Conservation (phyloP, 2,113 vertebrate species). For the Clarias magur region DNA sequence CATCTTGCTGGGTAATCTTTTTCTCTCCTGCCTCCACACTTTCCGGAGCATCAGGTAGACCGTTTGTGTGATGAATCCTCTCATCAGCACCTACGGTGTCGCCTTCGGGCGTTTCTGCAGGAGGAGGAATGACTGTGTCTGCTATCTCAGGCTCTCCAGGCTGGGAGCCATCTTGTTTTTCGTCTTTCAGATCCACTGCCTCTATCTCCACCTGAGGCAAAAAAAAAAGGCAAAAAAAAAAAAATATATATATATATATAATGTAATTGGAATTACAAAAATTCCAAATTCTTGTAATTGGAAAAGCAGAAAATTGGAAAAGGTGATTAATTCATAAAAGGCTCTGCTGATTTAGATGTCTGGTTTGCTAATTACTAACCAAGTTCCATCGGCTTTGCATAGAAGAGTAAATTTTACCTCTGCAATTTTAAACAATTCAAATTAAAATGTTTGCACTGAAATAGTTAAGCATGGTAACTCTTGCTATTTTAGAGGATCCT, state of each 20-base stretch:
- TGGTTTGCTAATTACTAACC: conserved; percentile 45
- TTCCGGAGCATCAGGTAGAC: neutral
- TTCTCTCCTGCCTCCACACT: neutral
- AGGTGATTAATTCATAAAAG: conserved; percentile 34
- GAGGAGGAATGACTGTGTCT: neutral
- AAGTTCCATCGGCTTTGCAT: conserved; percentile 11
- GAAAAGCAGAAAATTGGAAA: conserved; percentile 14
- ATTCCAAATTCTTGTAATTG: too few species aligned
- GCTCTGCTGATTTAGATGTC: conserved; percentile 19
- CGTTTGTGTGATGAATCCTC: neutral
- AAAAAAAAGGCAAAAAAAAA: conserved; percentile 10
- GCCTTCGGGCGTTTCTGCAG: conserved; percentile 12
- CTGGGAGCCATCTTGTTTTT: conserved; percentile 21
- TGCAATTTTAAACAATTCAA: neutral
- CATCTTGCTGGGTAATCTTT: neutral
- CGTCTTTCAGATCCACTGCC: conserved; percentile 12
- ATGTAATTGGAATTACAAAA: too few species aligned
- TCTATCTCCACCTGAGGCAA: conserved; percentile 60
- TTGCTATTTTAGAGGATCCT: neutral
- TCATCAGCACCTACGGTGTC: conserved; percentile 14
- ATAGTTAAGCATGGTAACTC: neutral
- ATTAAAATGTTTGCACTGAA: neutral
- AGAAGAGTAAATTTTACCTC: neutral
- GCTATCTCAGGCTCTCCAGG: conserved; percentile 39
- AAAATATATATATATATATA: neutral